Conservation (phyloP, 30 jellyfish, hydroid and myxozoan species). For the Cassiopea andromeda region DNA sequence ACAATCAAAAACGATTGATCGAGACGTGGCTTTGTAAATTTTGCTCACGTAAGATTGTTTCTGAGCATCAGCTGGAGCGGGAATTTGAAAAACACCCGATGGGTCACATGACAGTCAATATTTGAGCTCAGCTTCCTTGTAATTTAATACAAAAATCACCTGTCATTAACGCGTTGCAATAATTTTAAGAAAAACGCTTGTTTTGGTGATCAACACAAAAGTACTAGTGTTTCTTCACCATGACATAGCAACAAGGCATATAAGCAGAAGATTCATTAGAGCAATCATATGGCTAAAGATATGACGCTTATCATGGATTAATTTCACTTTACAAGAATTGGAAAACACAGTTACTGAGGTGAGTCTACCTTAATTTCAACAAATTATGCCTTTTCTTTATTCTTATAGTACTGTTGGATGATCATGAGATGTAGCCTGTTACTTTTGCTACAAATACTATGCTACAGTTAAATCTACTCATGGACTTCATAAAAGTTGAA, state of each 20-base stretch:
- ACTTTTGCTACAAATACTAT: no score
- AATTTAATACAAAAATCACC: constrained; percentile 6
- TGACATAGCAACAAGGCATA: constrained; percentile 8
- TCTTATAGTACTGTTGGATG: no score
- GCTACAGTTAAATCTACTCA: no score
- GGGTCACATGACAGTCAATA: constrained; percentile 29
- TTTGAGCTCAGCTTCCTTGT: constrained; percentile 15
- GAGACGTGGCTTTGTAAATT: no score
- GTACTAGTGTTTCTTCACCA: neutral
- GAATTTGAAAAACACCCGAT: constrained; percentile 10
- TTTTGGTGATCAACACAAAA: neutral
- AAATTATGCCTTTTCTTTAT: no score
- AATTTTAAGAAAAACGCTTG: neutral
- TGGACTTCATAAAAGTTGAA: no score
- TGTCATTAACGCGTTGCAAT: constrained; percentile 33
- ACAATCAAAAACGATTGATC: no score
- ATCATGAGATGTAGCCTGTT: no score
- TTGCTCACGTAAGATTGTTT: neutral
- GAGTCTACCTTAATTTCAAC: neutral
- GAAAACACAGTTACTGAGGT: neutral
- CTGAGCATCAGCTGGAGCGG: neutral
- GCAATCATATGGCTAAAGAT: neutral
- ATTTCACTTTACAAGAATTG: neutral
- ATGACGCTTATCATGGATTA: neutral
- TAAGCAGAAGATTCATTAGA: neutral